These are phyloP conservation scores for Cantharis rufa DNA, from an alignment of 2,888 invertebrate species.

Conservation along the genomic window DNA sequence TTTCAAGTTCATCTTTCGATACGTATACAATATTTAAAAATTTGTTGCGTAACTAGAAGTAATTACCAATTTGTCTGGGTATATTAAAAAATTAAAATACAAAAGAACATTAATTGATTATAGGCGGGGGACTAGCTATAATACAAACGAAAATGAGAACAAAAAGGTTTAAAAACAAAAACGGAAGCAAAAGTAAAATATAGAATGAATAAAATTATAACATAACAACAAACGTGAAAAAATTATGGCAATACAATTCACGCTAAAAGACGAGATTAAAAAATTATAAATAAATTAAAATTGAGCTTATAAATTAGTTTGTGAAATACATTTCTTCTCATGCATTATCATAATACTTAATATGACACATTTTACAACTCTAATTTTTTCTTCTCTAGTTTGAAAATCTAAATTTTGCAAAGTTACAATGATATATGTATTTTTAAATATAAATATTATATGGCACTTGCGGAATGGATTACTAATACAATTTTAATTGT, in stretches of 20 bases:
- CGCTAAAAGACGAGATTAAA: conserved; percentile 32
- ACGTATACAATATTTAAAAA: conserved; percentile 35
- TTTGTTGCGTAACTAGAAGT: conserved; percentile 6
- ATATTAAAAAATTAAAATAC: conserved; percentile 19
- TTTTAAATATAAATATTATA: conserved; percentile 30
- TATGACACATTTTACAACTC: conserved; percentile 28
- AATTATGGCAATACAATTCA: conserved; percentile 52
- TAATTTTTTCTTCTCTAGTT: conserved; percentile 12
- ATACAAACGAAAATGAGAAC: conserved; percentile 38
- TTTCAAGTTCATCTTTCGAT: conserved; percentile 44
- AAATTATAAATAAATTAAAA: conserved; percentile 33
- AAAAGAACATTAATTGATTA: conserved; percentile 16
- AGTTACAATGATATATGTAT: conserved; percentile 26
- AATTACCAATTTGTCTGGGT: conserved; percentile 20
- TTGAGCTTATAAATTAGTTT: conserved; percentile 26
- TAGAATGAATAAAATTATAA: conserved; percentile 6
- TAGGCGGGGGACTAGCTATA: conserved; percentile 27
- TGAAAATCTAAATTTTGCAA: conserved; percentile 19
- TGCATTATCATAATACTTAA: conserved; percentile 27
- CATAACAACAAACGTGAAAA: conserved; percentile 19
- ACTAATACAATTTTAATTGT: conserved; percentile 25
- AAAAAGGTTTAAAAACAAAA: conserved; percentile 36
- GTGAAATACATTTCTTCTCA: conserved; percentile 31
- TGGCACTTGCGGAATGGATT: conserved; percentile 44
- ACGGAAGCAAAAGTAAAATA: background rate